Evolutionary conservation across 92 coral and sea anemone genomes (phyloP).

Genomic region (Parazoanthus swiftii): DNA sequence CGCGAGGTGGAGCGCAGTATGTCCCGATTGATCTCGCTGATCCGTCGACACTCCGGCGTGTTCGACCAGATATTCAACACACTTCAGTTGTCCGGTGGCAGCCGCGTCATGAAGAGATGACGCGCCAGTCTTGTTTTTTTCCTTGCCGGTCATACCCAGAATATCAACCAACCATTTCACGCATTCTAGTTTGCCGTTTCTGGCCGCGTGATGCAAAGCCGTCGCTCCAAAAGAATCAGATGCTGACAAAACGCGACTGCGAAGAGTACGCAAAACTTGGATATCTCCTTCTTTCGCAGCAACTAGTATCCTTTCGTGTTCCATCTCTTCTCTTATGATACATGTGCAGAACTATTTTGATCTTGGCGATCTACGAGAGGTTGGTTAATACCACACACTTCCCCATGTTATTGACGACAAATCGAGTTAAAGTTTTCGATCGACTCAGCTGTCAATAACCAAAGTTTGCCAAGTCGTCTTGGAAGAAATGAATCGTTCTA

Average conservation of each 20-base stretch:
- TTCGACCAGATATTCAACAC: constrained; percentile 73
- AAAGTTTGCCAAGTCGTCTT: background rate
- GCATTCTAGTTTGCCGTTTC: constrained; percentile 76
- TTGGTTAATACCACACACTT: background rate
- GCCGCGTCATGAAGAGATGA: constrained; percentile 84
- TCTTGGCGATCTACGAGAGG: background rate
- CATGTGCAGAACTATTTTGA: background rate
- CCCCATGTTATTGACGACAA: background rate
- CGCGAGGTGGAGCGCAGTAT: constrained; percentile 79
- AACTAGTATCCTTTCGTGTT: constrained; percentile 64
- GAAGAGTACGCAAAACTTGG: constrained; percentile 59
- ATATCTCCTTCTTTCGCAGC: constrained; percentile 90
- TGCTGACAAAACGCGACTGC: constrained; percentile 66
- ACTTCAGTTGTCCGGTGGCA: constrained; percentile 69
- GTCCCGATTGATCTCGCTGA: constrained; percentile 72
- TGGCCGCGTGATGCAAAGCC: constrained; percentile 76
- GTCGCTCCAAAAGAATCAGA: constrained; percentile 80
- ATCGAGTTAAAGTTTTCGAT: background rate
- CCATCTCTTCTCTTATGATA: constrained; percentile 43
- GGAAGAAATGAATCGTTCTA: constrained; percentile 22
- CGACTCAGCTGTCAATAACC: background rate
- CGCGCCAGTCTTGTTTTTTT: constrained; percentile 70
- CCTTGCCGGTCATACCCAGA: constrained; percentile 64
- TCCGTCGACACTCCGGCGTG: constrained; percentile 57
- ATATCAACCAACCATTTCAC: constrained; percentile 75